phyloP scores from a whole-genome alignment of 2,888 invertebrate genomes.

The Leptarthrus brevirostris region DNA sequence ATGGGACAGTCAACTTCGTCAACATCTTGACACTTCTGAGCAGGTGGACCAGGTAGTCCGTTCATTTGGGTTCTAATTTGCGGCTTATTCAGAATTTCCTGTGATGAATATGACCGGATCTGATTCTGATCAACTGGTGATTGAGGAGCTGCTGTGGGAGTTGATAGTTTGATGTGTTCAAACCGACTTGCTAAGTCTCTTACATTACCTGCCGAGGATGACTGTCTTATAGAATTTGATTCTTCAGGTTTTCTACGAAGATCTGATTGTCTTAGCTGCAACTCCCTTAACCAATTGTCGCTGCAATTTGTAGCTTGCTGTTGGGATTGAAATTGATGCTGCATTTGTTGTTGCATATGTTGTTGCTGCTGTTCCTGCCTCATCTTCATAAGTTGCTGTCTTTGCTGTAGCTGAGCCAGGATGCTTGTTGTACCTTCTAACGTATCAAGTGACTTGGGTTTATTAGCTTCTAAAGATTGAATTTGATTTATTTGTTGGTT shows the following conservation, averaged over 20 bases:
- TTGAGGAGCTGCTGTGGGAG: constrained; percentile 23
- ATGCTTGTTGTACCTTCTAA: constrained; percentile 68
- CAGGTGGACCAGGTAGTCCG: constrained; percentile 61
- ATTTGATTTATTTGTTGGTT: constrained; percentile 73
- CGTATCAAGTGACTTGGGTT: constrained; percentile 65
- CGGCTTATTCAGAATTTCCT: constrained; percentile 62
- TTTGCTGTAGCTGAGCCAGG: constrained; percentile 74
- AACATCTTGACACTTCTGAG: constrained; percentile 54
- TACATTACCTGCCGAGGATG: constrained; percentile 69
- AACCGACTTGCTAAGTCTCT: constrained; percentile 86
- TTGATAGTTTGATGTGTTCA: constrained; percentile 68
- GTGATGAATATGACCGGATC: constrained; percentile 64
- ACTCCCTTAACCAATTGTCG: constrained; percentile 79
- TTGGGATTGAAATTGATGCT: constrained; percentile 69
- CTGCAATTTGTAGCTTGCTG: constrained; percentile 62
- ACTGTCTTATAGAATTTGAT: not conserved
- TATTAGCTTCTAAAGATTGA: constrained; percentile 63
- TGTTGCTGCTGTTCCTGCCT: constrained; percentile 66
- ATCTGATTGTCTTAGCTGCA: constrained; percentile 82
- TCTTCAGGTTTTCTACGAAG: constrained; percentile 66
- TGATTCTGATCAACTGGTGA: constrained; percentile 45
- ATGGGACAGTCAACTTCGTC: constrained; percentile 63
- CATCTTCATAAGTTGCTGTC: constrained; percentile 71
- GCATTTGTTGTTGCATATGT: constrained; percentile 67
- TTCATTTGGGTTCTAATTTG: constrained; percentile 69